Base-by-base conservation (phyloP, 2,888 invertebrate species). In the Tachystola acroxantha region DNA sequence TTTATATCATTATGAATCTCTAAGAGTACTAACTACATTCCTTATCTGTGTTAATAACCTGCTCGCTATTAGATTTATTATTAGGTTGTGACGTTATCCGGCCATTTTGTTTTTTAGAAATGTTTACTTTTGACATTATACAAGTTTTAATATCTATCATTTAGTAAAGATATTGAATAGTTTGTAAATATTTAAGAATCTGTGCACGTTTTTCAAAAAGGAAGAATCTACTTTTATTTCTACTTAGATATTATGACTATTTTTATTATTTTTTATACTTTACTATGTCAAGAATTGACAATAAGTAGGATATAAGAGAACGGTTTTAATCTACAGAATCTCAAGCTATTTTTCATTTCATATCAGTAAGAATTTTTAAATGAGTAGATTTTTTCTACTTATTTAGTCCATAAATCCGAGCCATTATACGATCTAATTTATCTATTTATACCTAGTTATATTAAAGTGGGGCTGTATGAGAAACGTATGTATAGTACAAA, bases 361-460 rank as follows among this genome's bases (percentile, higher is more conserved):
- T 63, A 64, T 67, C 58, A 34, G 31, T 47, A 54, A 47, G 61
- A 64, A 62, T 66, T 58, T 67, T 58, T 40, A 65, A 14, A 16
- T 39, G 46, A 14, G 29, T 27, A 35, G 37, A 42, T 44, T 42
- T 36, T 34, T 45, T 45, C 40, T 45, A 50, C 50, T 51, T 46
- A 50, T 55, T 50, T 47, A 41, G 61, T 60, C 57, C 53, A 65
- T 45, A 50, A 82, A 85, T 85, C 85, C 85, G 85, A 85, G 84
- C 85, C 85, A 85, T 78, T 80, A 52, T 58, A 7, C 11, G 22
- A 33, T 33, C 7, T 32, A 32, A 25, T 27, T 36, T 5, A 32
- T 19, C 11, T 31, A 26, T 24, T 24, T n/a, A 24, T 2, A 2
- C 1, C 6, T 31, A 26, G 12, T 10, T 32, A 24, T 22, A 13